These are phyloP conservation scores for Melieria omissa DNA, from an alignment of 2,888 invertebrate species.

Conservation along the genomic window DNA sequence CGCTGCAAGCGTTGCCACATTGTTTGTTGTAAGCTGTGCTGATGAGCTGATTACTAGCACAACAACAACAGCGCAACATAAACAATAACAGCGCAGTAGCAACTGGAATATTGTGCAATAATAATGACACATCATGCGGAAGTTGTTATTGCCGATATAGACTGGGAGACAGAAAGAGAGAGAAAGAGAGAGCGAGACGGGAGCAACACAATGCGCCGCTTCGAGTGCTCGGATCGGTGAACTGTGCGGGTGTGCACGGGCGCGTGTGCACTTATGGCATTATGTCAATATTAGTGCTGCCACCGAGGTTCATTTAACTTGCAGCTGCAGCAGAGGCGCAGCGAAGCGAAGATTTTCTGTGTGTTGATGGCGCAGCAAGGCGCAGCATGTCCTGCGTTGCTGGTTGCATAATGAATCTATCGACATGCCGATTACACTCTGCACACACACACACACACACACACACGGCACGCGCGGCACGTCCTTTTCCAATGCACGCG, in stretches of 20 bases:
- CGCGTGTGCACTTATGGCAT: background rate
- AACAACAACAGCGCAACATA: no score
- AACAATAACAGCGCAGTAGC: no score
- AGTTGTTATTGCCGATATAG: no score
- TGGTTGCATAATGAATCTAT: slow-evolving; percentile 2
- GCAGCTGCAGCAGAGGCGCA: background rate
- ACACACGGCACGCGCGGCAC: background rate
- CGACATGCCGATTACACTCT: background rate
- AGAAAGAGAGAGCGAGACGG: no score
- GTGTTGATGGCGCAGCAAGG: background rate
- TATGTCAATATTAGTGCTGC: background rate
- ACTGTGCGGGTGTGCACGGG: background rate
- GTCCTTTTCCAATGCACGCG: background rate
- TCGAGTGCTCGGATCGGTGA: no score
- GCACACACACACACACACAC: background rate
- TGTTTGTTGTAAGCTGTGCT: no score
- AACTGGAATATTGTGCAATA: no score
- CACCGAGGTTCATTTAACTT: background rate
- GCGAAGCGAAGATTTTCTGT: background rate
- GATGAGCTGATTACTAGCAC: no score
- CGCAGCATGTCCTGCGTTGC: background rate
- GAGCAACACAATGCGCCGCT: no score
- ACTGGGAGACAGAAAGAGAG: no score
- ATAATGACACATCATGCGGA: no score
- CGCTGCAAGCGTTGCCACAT: no score